Percentiles rank a stretch among this genome's conserved stretches.
These are phyloP conservation scores for Casuarius casuarius DNA, from an alignment of 2,113 vertebrate genomes.

Conservation along the genomic window DNA sequence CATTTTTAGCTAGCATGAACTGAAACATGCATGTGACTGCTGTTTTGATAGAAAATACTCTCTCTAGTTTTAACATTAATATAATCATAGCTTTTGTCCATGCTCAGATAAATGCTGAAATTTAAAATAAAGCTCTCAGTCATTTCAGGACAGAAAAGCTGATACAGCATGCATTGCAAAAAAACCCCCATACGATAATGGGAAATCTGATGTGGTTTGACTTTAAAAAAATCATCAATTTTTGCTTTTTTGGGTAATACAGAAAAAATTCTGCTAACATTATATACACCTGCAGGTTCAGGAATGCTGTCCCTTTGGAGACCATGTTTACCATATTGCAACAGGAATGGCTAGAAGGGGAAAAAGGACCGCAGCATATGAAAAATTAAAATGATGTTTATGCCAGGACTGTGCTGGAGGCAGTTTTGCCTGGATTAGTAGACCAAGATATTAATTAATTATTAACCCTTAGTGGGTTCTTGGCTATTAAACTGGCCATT, in stretches of 20 bases:
- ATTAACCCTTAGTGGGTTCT: background rate
- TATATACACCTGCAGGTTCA: background rate
- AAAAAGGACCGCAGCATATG: background rate
- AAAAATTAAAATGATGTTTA: slow-evolving; percentile 19
- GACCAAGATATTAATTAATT: background rate
- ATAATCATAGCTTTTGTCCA: background rate
- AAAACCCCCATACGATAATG: background rate
- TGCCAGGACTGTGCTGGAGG: background rate
- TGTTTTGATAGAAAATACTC: background rate
- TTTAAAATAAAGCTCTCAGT: background rate
- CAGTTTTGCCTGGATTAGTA: background rate
- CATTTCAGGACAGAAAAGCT: background rate
- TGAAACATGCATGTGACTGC: background rate
- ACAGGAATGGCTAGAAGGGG: background rate
- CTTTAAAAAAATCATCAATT: background rate
- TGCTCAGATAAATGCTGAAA: background rate
- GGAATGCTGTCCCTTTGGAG: background rate
- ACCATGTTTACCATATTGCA: background rate
- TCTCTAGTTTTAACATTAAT: background rate
- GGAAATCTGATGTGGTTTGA: background rate
- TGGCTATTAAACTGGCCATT: background rate
- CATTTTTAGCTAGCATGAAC: background rate
- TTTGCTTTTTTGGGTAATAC: background rate
- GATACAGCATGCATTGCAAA: background rate
- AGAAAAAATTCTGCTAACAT: background rate